A percentile compares a stretch with the other conserved stretches of the same genome.
Evolutionary conservation across 2,888 invertebrate species (phyloP).

Genomic region (Bombylius major): DNA sequence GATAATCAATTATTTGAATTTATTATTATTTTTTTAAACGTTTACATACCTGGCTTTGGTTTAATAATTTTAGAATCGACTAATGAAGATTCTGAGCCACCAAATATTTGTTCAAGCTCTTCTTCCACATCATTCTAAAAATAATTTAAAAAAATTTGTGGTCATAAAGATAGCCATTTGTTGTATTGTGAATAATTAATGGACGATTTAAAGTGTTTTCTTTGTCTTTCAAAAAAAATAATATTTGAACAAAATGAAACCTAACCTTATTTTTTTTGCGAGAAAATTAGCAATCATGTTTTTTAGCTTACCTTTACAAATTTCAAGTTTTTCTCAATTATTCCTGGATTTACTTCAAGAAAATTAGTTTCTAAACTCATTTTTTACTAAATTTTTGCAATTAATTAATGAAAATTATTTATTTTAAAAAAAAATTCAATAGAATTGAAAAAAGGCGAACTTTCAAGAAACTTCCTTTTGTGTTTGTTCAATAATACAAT

Average conservation of each 20-base stretch:
- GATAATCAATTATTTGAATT: too few relatives aligned
- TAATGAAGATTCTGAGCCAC: constrained; percentile 19
- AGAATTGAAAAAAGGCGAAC: neutral
- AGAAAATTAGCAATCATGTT: neutral
- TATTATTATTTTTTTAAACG: too few relatives aligned
- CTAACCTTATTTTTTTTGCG: neutral
- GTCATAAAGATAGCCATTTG: too few relatives aligned
- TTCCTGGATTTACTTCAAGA: constrained; percentile 48
- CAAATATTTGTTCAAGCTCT: constrained; percentile 45
- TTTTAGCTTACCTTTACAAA: constrained; percentile 32
- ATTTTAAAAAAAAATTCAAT: too few relatives aligned
- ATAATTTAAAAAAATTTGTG: constrained; percentile 7
- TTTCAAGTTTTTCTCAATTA: constrained; percentile 44
- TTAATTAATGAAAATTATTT: neutral
- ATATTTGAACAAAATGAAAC: too few relatives aligned
- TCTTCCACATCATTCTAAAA: constrained; percentile 45
- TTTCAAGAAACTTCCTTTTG: too few relatives aligned
- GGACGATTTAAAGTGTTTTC: too few relatives aligned
- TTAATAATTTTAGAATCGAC: constrained; percentile 49
- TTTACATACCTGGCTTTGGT: constrained; percentile 49
- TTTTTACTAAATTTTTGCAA: neutral
- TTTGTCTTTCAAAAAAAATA: too few relatives aligned
- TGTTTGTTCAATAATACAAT: too few relatives aligned
- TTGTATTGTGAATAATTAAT: too few relatives aligned
- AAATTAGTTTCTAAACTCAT: constrained; percentile 36